Base-by-base conservation (phyloP, 2,888 invertebrate genomes). In the Cephonodes hylas region DNA sequence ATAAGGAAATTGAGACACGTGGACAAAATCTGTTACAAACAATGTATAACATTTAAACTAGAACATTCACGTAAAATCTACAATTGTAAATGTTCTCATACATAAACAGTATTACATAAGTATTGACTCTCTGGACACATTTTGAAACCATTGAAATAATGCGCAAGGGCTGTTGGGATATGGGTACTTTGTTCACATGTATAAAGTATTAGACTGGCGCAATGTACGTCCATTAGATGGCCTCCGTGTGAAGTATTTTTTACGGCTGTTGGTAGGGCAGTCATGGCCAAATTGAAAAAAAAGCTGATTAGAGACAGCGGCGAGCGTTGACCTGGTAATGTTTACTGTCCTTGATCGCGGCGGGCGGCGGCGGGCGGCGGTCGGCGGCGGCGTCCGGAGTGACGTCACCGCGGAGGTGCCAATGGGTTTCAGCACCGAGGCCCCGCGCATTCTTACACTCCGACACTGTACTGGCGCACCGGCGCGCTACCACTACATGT, bases 271-370 rank as follows among this genome's bases (percentile, higher is more conserved):
- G 79, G 80, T 82, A 85, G 85, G 80, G 80, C 80, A 79, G 79
- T 81, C 83, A 83, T 82, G 84, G 85, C 80, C 83, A 77, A 80
- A 80, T 78, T 78, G 73, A 79, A 77, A 76, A 80, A 85, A 76
- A 82, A 74, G 72, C 72, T 77, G 79, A 80, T 78, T 87, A 86
- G 86, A 87, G 87, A 86, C 87, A 84, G 79, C 80, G 64, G 80
- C 88, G 91, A 78, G 78, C 91, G 79, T 89, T 91, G 91, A 92
- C 91, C 91, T 86, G 88, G 81, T 84, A 86, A 88, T 91, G 91
- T 91, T 91, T 91, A 89, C 88, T 87, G 91, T 91, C 91, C 91
- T 91, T 91, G 91, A 81, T 76, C 80, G 81, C 76, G 79, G 83
- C 80, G 80, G 79, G 71, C 73, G 70, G 71, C 75, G 77, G 66